Evolutionary conservation across 2,113 vertebrate genomes (phyloP).

Genomic region (Zosterops borbonicus): DNA sequence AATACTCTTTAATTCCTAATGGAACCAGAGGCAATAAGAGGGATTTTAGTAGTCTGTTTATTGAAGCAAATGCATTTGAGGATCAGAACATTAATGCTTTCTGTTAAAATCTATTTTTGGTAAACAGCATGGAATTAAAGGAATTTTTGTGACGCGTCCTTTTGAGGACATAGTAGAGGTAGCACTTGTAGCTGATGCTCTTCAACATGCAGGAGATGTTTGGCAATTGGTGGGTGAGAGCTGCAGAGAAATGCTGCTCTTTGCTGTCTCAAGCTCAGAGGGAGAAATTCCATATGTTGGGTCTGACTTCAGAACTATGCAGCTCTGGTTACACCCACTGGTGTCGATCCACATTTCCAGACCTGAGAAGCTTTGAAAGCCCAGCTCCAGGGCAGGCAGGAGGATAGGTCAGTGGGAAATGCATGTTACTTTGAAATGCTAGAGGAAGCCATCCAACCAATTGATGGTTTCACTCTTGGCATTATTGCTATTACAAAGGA

Average conservation of each 20-base stretch:
- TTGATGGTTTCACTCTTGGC: constrained; percentile 3
- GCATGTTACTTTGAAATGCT: not conserved
- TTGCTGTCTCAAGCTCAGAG: not conserved
- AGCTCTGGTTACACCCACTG: not conserved
- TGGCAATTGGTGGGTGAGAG: not conserved
- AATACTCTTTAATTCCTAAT: not conserved
- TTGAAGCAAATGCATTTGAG: not conserved
- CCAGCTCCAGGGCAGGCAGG: not conserved
- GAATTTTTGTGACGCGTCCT: not conserved
- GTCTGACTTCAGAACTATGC: not conserved
- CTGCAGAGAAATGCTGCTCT: not conserved
- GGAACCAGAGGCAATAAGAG: not conserved
- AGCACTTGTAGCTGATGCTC: not conserved
- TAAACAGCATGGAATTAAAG: not conserved
- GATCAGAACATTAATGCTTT: not conserved
- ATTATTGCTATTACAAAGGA: not conserved
- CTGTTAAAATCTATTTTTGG: not conserved
- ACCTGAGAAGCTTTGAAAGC: not conserved
- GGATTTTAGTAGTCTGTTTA: not conserved
- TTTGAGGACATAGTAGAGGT: not conserved
- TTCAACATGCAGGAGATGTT: not conserved
- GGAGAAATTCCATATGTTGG: not conserved
- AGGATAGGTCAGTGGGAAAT: not conserved
- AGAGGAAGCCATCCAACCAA: not conserved
- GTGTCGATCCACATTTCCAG: not conserved